These are phyloP conservation scores for Heliothis virescens DNA, from an alignment of 1,140 invertebrate species.

Conservation along the genomic window DNA sequence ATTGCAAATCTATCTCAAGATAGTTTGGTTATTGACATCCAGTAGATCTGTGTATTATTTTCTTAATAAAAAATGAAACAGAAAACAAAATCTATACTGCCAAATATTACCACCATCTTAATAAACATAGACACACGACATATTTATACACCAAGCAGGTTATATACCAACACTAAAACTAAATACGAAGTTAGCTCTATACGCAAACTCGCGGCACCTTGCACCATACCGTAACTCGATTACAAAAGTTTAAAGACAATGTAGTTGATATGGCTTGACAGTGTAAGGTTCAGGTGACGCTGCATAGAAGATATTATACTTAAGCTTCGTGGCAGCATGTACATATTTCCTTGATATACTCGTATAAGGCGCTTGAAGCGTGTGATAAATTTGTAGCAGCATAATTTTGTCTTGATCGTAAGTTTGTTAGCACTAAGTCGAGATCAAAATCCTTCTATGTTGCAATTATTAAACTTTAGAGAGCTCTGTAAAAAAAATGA, in stretches of 20 bases:
- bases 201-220: slow-evolving; percentile 34
- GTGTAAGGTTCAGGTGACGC: slow-evolving; percentile 32
- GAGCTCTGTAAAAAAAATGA: too few species aligned
- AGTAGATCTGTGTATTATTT: too few species aligned
- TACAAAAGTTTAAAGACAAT: slow-evolving; percentile 57
- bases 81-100: not conserved
- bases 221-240: slow-evolving; percentile 54
- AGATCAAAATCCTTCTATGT: too few species aligned
- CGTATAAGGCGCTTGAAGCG: not conserved
- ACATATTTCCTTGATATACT: not conserved
- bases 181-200: not conserved
- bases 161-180: not conserved
- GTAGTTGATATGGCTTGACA: slow-evolving; percentile 48
- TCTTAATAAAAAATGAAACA: not conserved
- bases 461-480: too few species aligned
- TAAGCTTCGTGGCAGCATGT: not conserved
- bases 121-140: not conserved
- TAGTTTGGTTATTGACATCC: too few species aligned
- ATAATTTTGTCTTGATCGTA: not conserved
- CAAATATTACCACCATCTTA: not conserved
- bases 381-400: not conserved
- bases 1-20: too few species aligned
- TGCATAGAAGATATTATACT: not conserved
- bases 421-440: too few species aligned
- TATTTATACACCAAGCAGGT: not conserved